These are phyloP conservation scores for Tragelaphus scriptus DNA, from an alignment of 2,113 vertebrate genomes.

Conservation along the genomic window DNA sequence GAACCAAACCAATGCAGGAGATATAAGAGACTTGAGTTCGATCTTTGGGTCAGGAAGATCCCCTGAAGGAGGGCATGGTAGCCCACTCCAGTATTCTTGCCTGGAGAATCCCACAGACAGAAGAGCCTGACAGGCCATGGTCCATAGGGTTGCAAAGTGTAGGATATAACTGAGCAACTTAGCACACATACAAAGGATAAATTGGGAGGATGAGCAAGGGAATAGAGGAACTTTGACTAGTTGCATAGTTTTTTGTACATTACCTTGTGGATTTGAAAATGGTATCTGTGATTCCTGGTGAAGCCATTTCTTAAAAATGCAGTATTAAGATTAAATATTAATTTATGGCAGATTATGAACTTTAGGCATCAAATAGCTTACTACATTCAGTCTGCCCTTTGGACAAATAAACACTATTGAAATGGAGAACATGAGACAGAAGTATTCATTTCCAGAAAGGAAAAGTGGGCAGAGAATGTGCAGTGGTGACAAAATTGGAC, in stretches of 20 bases:
- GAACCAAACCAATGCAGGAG: neutral
- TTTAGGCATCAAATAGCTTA: neutral
- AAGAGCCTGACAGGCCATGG: neutral
- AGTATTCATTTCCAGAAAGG: neutral
- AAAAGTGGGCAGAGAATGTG: accelerated
- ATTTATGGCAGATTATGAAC: neutral
- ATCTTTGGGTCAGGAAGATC: neutral
- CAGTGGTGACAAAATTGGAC: neutral
- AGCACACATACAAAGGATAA: neutral
- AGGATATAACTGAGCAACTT: neutral
- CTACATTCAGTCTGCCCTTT: neutral
- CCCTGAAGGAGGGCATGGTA: neutral
- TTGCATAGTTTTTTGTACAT: neutral
- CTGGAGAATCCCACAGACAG: neutral
- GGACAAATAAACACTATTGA: neutral
- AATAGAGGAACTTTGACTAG: neutral
- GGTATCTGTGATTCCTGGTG: neutral
- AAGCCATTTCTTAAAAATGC: neutral
- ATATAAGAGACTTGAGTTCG: neutral
- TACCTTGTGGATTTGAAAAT: neutral
- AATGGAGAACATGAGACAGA: neutral
- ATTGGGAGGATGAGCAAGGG: neutral
- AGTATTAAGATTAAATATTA: neutral
- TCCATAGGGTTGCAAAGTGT: neutral
- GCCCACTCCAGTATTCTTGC: neutral